These are phyloP conservation scores for Medauroidea extradentata DNA, from an alignment of 1,140 invertebrate species.

Conservation along the genomic window DNA sequence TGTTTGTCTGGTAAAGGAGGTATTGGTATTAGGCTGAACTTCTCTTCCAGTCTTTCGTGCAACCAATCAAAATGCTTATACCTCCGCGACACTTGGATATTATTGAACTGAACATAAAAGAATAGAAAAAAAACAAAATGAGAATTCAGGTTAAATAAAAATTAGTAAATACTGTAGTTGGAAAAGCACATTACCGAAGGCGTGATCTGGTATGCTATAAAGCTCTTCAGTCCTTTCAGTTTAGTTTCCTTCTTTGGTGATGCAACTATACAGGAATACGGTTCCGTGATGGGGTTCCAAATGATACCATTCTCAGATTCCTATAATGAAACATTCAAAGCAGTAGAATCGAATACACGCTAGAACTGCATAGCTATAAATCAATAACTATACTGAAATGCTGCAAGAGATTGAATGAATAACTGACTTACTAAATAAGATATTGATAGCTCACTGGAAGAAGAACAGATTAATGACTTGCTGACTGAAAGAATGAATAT, in stretches of 20 bases:
- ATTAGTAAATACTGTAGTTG: not conserved
- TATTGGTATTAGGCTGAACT: slow-evolving; percentile 91
- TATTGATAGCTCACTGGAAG: too few species aligned
- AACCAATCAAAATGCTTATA: slow-evolving; percentile 99
- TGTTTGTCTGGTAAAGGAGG: slow-evolving; percentile 97
- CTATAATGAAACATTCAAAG: slow-evolving; percentile 38
- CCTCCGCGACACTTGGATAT: slow-evolving; percentile 90
- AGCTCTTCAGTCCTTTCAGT: slow-evolving; percentile 95
- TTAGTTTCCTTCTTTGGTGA: slow-evolving; percentile 97
- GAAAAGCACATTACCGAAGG: slow-evolving; percentile 62
- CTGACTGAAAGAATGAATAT: too few species aligned
- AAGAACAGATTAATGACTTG: too few species aligned
- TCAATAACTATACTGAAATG: too few species aligned
- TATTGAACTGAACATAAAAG: slow-evolving; percentile 63
- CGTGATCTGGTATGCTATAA: slow-evolving; percentile 93
- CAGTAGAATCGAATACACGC: too few species aligned
- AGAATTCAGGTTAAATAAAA: not conserved
- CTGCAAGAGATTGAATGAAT: too few species aligned
- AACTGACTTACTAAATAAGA: too few species aligned
- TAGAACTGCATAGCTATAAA: too few species aligned
- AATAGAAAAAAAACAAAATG: slow-evolving; percentile 17
- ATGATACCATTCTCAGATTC: slow-evolving; percentile 58
- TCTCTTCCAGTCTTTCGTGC: slow-evolving; percentile 87
- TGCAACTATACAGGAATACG: slow-evolving; percentile 80
- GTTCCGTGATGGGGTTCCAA: slow-evolving; percentile 67